phyloP scores from a whole-genome alignment of 2,888 invertebrate genomes.

The Entomobrya proxima region DNA sequence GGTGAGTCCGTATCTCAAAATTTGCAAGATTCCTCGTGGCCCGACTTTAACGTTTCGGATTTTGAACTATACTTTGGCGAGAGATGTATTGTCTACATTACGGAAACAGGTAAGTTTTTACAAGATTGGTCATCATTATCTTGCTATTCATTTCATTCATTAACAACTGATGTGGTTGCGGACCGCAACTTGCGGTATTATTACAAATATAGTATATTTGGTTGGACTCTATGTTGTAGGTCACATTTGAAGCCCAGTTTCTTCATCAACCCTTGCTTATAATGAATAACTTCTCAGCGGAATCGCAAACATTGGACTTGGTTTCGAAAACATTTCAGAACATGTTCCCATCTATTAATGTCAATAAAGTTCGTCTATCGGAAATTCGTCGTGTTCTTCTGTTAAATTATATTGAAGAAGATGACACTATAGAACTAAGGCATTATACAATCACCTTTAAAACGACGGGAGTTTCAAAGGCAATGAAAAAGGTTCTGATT shows the following conservation, averaged over 20 bases:
- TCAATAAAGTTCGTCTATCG: constrained; percentile 92
- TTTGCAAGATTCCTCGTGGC: constrained; percentile 91
- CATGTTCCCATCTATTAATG: constrained; percentile 98
- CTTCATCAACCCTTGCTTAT: constrained; percentile 93
- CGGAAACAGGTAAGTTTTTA: constrained; percentile 92
- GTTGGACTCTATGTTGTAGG: constrained; percentile 76
- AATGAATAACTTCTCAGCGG: constrained; percentile 92
- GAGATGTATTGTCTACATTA: constrained; percentile 90
- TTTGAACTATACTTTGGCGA: constrained; percentile 86
- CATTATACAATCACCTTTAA: constrained; percentile 91
- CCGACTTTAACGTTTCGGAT: constrained; percentile 95
- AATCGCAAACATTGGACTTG: constrained; percentile 84
- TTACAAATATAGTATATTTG: background rate
- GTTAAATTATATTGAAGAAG: constrained; percentile 90
- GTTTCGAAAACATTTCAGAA: constrained; percentile 98
- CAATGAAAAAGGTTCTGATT: constrained; percentile 91
- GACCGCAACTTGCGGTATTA: no score
- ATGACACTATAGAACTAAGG: constrained; percentile 91
- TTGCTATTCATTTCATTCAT: no score
- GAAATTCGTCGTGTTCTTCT: constrained; percentile 92
- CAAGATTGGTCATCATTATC: no score
- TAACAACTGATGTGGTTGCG: no score
- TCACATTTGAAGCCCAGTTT: constrained; percentile 87
- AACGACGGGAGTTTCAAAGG: constrained; percentile 92
- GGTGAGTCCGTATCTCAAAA: constrained; percentile 88